phyloP scores from a whole-genome alignment of 1,140 invertebrate species.

The Stegodyphus mimosarum region DNA sequence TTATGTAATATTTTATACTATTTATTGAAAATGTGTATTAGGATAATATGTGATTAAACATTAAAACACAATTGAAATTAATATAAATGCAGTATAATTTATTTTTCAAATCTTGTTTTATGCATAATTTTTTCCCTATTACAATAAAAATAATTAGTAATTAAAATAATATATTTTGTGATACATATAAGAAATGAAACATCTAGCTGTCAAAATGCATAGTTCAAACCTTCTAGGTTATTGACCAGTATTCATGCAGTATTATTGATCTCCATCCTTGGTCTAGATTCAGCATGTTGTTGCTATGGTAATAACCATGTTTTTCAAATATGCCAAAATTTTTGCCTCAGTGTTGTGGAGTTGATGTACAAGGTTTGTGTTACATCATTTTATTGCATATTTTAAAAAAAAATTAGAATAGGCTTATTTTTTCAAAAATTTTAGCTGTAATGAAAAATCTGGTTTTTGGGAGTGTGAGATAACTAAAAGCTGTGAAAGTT shows the following conservation, averaged over 20 bases:
- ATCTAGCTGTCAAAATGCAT: not conserved
- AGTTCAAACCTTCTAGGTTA: not conserved
- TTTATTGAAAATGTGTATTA: too few relatives aligned
- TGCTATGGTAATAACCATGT: not conserved
- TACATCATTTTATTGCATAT: not conserved
- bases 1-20: too few relatives aligned
- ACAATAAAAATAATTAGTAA: not conserved
- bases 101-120: too few relatives aligned
- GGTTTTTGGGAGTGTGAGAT: not conserved
- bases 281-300: not conserved
- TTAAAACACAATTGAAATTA: too few relatives aligned
- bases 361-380: constrained; percentile 13
- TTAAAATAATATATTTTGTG: not conserved
- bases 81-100: too few relatives aligned
- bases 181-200: not conserved
- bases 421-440: not conserved
- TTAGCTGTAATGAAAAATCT: not conserved
- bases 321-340: constrained; percentile 6
- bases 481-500: not conserved
- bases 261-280: not conserved
- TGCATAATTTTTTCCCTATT: too few relatives aligned
- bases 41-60: too few relatives aligned
- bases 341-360: constrained; percentile 20
- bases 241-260: not conserved
- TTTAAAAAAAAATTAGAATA: not conserved